Evolutionary conservation across 2,797 vertebrate species (phyloP).

Genomic region (Mus spretus): DNA sequence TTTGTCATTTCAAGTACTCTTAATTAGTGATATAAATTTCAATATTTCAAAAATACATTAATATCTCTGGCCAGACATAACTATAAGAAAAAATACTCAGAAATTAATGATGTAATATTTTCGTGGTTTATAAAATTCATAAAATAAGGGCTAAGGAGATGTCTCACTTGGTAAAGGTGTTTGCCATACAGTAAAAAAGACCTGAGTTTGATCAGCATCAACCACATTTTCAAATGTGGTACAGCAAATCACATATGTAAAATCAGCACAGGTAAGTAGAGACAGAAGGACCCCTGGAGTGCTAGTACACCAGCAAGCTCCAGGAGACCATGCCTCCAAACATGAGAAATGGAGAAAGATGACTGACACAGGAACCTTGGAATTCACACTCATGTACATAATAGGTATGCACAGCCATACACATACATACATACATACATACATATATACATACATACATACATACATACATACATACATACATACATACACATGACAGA

Average conservation of each 20-base stretch:
- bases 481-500: background rate
- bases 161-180: background rate
- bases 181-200: background rate
- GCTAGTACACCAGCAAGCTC: background rate
- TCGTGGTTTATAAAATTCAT: background rate
- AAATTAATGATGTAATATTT: slow-evolving; percentile 4
- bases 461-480: too few relatives aligned
- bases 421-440: background rate
- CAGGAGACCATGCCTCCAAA: background rate
- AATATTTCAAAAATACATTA: background rate
- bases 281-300: background rate
- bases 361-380: background rate
- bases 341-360: background rate
- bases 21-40: background rate
- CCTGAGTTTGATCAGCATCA: background rate
- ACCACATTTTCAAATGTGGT: background rate
- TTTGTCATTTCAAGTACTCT: background rate
- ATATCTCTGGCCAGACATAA: background rate
- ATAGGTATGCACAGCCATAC: too few relatives aligned
- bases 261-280: background rate
- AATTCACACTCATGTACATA: background rate
- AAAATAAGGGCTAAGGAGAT: background rate
- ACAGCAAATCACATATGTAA: background rate
- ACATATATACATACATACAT: background rate
- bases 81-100: background rate